Base-by-base conservation (phyloP, 2,888 invertebrate genomes). In the Troilus luridus region DNA sequence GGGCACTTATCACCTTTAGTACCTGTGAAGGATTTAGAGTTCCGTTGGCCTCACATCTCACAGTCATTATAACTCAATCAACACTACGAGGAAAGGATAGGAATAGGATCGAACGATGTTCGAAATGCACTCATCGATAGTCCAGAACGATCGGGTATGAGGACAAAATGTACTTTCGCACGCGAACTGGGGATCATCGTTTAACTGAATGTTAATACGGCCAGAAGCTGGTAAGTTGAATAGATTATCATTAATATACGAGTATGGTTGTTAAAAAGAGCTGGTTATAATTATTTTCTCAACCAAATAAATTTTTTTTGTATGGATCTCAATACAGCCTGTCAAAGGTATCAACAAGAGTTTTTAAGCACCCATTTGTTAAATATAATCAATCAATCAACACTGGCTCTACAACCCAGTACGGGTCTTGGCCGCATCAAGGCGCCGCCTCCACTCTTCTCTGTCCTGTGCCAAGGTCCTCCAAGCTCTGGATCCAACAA, bases 1-100 rank as follows among this genome's bases (percentile, higher is more conserved):
- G 72, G 41, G 72, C 72, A 77, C 72, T 77, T 77, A 77, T 19
- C 27, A 77, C 41, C 72, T 77, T 77, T 19, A 77, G 27, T 41
- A 77, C 72, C 41, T 77, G 72, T 41, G 27, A 77, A 27, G 19
- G 27, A 19, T 19, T 27, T 27, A 77, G 72, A 41, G 72, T 17
- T 17, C 27, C 11, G 14, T 72, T 9, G 14, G 12, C 14, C 27
- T 72, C 72, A 41, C 72, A 77, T 77, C 7, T 77, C 5, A 17
- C 8, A 41, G 72, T 41, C 27, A 41, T 77, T 77, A 77, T 21
- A 7, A 9, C 41, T 17, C 41, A 41, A 77, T 77, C 72, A 77
- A 24, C 72, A 24, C 12, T 24, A 11, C 9, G 10, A 8, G 64
- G 64, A 12, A 67, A 19, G 9, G 7, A 41, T 12, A 8, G 72